These are phyloP conservation scores for Cydia strobilella DNA, from an alignment of 1,140 invertebrate genomes.

Conservation along the genomic window DNA sequence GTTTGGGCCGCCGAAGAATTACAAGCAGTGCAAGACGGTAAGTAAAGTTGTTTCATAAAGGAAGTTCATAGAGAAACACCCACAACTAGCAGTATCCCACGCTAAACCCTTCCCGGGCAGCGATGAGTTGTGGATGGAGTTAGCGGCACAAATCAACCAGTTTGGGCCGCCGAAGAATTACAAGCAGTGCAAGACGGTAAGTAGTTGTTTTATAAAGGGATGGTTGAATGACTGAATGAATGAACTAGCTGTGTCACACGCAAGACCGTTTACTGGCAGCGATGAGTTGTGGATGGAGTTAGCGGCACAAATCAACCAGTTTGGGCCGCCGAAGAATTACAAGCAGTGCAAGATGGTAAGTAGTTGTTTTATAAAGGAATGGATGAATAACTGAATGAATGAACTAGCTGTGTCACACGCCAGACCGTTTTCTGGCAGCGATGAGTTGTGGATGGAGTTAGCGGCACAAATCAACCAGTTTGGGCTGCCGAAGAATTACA, in stretches of 20 bases:
- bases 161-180: slow-evolving; percentile 6
- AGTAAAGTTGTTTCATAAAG: not conserved
- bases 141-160: slow-evolving; percentile 15
- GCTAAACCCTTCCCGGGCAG: not conserved
- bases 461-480: slow-evolving; percentile 19
- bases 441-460: too few relatives aligned
- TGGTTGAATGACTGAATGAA: not conserved
- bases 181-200: slow-evolving; percentile 4
- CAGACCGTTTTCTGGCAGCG: too few relatives aligned
- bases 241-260: slow-evolving; percentile 7
- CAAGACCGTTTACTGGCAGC: too few relatives aligned
- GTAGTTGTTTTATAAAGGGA: not conserved
- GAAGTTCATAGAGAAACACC: too few relatives aligned
- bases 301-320: slow-evolving; percentile 16
- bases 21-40: slow-evolving; percentile 12
- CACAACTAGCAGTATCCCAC: slow-evolving; percentile 6
- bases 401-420: slow-evolving; percentile 4
- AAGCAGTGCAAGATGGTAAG: slow-evolving; percentile 3
- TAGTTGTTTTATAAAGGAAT: not conserved
- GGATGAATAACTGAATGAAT: too few relatives aligned
- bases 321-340: not conserved
- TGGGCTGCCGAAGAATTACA: not conserved
- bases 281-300: too few relatives aligned
- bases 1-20: slow-evolving; percentile 12
- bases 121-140: slow-evolving; percentile 1